Base-by-base conservation (phyloP, 92 coral and sea anemone species). In the Metridium senile region DNA sequence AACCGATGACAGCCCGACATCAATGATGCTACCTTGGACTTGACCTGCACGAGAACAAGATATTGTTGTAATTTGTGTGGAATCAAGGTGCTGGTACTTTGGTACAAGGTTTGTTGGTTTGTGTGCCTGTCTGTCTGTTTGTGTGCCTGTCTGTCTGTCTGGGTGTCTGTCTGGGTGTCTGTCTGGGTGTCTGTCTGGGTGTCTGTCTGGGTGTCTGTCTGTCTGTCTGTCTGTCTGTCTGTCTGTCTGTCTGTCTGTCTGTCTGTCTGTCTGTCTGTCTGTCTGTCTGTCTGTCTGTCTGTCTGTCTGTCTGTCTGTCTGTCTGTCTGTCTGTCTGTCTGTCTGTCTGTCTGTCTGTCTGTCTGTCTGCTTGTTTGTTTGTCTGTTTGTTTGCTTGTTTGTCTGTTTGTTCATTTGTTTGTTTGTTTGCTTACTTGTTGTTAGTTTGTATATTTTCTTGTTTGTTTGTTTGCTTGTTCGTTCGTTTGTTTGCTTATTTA, bases 1-100 rank as follows among this genome's bases (percentile, higher is more conserved):
- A 83, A 91, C 28, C 85, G 80, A 82, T 77, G 86, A 18, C 94
- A 84, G 31, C 98, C 98, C 33, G 93, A 93, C 57, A 92, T 82
- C 62, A 94, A 81, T 6, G 98, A 93, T 1, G 82, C 82, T 16
- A 79, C 79, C 77, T 87, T 94, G 27, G 93, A 87, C 68, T 81
- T 94, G 57, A 91, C 97, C 98, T 94, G 81, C 11, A 71, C 30
- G 1, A 16, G 26, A 30, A 57, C 17, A 59, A 16, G 3, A 39
- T 31, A n/a, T n/a, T n/a, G n/a, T n/a, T n/a, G n/a, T n/a, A n/a
- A n/a, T n/a, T n/a, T n/a, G n/a, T n/a, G n/a, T n/a, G n/a, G n/a
- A n/a, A n/a, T n/a, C n/a, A n/a, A n/a, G n/a, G n/a, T n/a, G n/a
- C n/a, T n/a, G n/a, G n/a, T n/a, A n/a, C n/a, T n/a, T n/a, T n/a